phyloP scores from a whole-genome alignment of 2,797 vertebrate species.

The Platalea minor region DNA sequence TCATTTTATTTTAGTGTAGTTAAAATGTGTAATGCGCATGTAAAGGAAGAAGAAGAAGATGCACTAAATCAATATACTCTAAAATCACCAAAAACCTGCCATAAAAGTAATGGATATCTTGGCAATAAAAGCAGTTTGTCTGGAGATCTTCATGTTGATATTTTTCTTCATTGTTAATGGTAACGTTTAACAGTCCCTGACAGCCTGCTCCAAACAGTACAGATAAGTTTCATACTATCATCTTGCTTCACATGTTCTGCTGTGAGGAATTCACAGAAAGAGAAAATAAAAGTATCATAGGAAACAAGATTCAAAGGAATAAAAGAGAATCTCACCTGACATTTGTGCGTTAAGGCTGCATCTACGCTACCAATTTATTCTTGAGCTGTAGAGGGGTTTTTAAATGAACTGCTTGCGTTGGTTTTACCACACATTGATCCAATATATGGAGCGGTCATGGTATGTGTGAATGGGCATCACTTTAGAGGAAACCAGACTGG shows the following conservation, averaged over 20 bases:
- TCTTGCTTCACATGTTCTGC: neutral
- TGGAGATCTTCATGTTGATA: neutral
- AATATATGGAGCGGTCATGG: neutral
- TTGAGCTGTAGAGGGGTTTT: neutral
- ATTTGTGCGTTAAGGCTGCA: neutral
- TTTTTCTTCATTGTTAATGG: neutral
- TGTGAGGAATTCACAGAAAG: neutral
- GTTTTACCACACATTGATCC: neutral
- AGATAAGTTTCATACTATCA: neutral
- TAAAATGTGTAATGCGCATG: neutral
- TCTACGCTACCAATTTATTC: neutral
- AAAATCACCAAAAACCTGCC: neutral
- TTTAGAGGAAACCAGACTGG: neutral
- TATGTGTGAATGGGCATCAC: neutral
- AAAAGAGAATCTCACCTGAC: neutral
- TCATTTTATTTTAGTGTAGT: neutral
- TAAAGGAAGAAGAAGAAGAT: neutral
- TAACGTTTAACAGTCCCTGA: neutral
- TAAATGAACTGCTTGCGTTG: neutral
- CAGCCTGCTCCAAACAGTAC: neutral
- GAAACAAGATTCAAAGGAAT: neutral
- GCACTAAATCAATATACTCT: neutral
- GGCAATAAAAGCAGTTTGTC: neutral
- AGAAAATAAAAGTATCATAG: neutral
- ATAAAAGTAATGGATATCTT: neutral